Percentiles rank a stretch among this genome's conserved stretches.
Evolutionary conservation across 2,888 invertebrate species (phyloP).

Genomic region (Aphodius granarius): DNA sequence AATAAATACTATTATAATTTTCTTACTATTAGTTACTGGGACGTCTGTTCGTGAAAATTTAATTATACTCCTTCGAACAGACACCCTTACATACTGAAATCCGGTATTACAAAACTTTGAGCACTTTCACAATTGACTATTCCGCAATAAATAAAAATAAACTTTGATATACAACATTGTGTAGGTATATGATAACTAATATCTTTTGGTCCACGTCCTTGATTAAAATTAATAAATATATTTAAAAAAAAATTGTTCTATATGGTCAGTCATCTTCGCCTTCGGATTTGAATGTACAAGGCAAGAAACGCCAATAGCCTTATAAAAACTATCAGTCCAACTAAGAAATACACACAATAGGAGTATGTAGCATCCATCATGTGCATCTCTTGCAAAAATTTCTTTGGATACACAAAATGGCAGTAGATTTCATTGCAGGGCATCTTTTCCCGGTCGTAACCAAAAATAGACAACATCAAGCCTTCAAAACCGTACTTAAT

Average conservation of each 20-base stretch:
- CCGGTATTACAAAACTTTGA: not conserved
- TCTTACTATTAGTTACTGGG: not conserved
- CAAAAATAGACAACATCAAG: conserved; percentile 78
- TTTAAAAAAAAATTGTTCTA: not conserved
- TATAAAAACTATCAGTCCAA: conserved; percentile 64
- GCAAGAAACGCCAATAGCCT: conserved; percentile 61
- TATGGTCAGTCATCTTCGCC: conserved; percentile 18
- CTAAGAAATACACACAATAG: conserved; percentile 65
- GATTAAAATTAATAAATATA: not conserved
- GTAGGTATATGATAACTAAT: conserved; percentile 3
- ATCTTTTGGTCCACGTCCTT: conserved; percentile 7
- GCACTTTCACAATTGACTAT: conserved; percentile 1
- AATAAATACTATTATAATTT: not conserved
- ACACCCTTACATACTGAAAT: not conserved
- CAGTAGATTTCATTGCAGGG: conserved; percentile 77
- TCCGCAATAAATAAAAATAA: not conserved
- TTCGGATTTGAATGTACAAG: conserved; percentile 24
- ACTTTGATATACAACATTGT: not conserved
- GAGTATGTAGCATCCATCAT: conserved; percentile 69
- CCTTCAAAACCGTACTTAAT: conserved; percentile 89
- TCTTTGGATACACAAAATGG: conserved; percentile 68
- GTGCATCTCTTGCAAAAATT: conserved; percentile 75
- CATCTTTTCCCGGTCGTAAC: conserved; percentile 74
- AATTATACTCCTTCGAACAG: not conserved
- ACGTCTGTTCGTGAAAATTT: not conserved